A percentile compares a stretch with the other conserved stretches of the same genome.
Evolutionary conservation across 2,113 vertebrate genomes (phyloP).

Genomic region (pig (Sus scrofa)): DNA sequence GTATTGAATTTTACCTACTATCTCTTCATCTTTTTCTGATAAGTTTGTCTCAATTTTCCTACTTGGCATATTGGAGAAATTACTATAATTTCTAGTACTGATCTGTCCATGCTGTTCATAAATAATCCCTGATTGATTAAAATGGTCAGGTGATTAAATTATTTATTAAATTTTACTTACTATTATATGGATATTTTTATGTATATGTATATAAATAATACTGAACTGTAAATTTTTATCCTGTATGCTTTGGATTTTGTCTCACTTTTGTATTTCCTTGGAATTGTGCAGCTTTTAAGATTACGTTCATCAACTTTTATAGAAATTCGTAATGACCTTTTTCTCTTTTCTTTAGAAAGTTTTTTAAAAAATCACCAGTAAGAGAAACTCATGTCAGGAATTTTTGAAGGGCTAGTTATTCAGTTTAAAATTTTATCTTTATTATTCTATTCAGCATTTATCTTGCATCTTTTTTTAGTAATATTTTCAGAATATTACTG

Average conservation of each 20-base stretch:
- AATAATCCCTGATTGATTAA: conserved; percentile 21
- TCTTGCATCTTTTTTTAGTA: conserved; percentile 32
- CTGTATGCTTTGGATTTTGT: not conserved
- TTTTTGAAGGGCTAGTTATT: not conserved
- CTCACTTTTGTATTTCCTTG: not conserved
- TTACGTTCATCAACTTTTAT: conserved; percentile 22
- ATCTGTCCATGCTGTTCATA: conserved; percentile 1
- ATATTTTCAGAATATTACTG: not conserved
- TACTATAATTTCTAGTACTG: not conserved
- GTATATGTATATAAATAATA: not conserved
- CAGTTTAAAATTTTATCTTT: not conserved
- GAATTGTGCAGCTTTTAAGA: conserved; percentile 21
- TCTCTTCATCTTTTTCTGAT: conserved; percentile 4
- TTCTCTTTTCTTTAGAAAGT: not conserved
- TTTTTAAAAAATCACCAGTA: not conserved
- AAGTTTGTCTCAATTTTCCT: conserved; percentile 40
- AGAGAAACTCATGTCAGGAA: not conserved
- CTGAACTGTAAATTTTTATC: conserved; percentile 6
- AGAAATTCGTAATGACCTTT: not conserved
- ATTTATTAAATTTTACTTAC: conserved; percentile 35
- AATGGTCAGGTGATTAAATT: conserved; percentile 25
- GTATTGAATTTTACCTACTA: conserved; percentile 10
- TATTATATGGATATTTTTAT: conserved; percentile 39
- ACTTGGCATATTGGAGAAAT: not conserved
- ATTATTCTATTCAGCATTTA: not conserved